Evolutionary conservation across 1,140 invertebrate genomes (phyloP).

Genomic region (Bombus consobrinus): DNA sequence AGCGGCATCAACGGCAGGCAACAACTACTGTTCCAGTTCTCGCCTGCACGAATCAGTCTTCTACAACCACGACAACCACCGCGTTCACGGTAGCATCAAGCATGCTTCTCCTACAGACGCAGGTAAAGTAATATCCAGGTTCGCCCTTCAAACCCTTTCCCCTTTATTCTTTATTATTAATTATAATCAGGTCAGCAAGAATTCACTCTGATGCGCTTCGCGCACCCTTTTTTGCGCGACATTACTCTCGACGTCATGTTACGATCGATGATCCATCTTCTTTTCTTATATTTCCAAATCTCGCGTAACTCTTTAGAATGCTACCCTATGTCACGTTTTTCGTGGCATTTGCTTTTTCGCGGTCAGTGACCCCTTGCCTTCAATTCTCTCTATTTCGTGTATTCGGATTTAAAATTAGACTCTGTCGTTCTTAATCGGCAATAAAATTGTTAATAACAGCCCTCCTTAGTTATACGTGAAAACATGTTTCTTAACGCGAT

Average conservation of each 20-base stretch:
- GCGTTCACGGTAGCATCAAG: slow-evolving; percentile 84
- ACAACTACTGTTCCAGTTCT: slow-evolving; percentile 71
- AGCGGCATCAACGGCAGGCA: slow-evolving; percentile 69
- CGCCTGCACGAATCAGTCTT: slow-evolving; percentile 78
- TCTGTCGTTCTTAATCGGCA: background rate
- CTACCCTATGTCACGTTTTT: background rate
- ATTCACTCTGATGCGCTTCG: background rate
- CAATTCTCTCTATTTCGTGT: background rate
- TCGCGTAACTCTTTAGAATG: background rate
- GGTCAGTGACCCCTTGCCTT: background rate
- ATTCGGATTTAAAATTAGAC: background rate
- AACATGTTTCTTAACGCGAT: background rate
- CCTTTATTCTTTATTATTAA: slow-evolving; percentile 9
- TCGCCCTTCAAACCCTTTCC: background rate
- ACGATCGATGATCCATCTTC: background rate
- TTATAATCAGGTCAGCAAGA: background rate
- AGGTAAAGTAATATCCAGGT: slow-evolving; percentile 79
- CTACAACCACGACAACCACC: slow-evolving; percentile 80
- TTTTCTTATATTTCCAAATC: background rate
- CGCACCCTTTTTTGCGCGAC: background rate
- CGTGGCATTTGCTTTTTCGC: background rate
- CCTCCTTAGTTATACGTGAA: no score
- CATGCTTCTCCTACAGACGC: slow-evolving; percentile 87
- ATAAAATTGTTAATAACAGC: background rate
- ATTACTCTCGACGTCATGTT: background rate